Conservation (phyloP, 2,113 vertebrate genomes). For the Oreochromis spilurus region DNA sequence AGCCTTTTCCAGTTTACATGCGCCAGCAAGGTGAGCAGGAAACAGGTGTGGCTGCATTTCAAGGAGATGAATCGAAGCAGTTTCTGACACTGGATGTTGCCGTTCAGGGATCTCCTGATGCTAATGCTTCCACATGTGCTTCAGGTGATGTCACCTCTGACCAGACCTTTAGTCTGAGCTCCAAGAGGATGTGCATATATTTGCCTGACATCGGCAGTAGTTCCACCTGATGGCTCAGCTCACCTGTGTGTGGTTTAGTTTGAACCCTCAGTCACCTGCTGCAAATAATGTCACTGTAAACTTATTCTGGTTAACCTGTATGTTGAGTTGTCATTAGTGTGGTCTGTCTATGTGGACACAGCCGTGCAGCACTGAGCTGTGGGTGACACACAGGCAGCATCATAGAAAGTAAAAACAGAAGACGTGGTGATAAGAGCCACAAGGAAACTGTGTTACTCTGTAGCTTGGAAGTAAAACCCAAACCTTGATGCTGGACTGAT, state of each 20-base stretch:
- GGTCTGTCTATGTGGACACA: neutral
- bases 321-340: neutral
- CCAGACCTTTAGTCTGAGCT: neutral
- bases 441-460: neutral
- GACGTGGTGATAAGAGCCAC: neutral
- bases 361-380: neutral
- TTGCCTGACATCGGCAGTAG: neutral
- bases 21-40: accelerated
- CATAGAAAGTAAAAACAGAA: accelerated
- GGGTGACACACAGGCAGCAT: neutral
- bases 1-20: accelerated
- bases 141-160: neutral
- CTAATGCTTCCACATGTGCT: neutral
- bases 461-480: neutral
- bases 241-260: neutral
- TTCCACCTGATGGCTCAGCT: neutral
- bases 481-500: neutral
- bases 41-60: neutral
- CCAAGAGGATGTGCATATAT: accelerated
- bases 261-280: neutral
- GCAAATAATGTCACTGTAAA: neutral
- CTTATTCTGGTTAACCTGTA: no score
- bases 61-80: neutral
- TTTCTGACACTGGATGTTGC: neutral
- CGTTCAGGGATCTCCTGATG: neutral